Evolutionary conservation across 37 sponge, comb jelly and placozoan species (phyloP), one percentile per base, ranked within the genome.

Genomic region (Hormiphora californensis): DNA sequence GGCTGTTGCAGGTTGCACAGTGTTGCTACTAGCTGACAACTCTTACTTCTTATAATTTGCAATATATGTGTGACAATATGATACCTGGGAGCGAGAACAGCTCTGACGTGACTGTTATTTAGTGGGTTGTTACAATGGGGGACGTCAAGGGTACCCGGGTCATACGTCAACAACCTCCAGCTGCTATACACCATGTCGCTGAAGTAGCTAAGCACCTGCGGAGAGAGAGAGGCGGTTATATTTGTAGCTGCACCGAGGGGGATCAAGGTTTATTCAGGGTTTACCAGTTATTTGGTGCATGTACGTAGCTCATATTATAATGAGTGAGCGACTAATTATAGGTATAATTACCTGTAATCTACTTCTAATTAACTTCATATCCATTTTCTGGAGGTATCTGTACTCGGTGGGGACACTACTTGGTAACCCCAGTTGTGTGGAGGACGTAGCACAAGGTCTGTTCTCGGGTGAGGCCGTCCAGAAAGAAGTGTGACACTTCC

Each of bases 201-300:
- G 87, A 92, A 88, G 44, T 91, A 88, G 40, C 87, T 88, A 35
- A 94, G 89, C 25, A 89, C 69, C n/a, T n/a, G n/a, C n/a, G n/a
- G n/a, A n/a, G n/a, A n/a, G n/a, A n/a, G n/a, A n/a, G n/a, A n/a
- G n/a, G n/a, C n/a, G n/a, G n/a, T n/a, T n/a, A n/a, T n/a, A n/a
- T n/a, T n/a, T n/a, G n/a, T n/a, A n/a, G n/a, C n/a, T n/a, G n/a
- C n/a, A n/a, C n/a, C n/a, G n/a, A n/a, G n/a, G n/a, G n/a, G n/a
- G n/a, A n/a, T n/a, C n/a, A n/a, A n/a, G n/a, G n/a, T n/a, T n/a
- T n/a, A n/a, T n/a, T n/a, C n/a, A n/a, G n/a, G n/a, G n/a, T n/a
- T n/a, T n/a, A n/a, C n/a, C n/a, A n/a, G n/a, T n/a, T n/a, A n/a
- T n/a, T n/a, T n/a, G n/a, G n/a, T n/a, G n/a, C n/a, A n/a, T n/a